Percentiles rank a stretch among this genome's conserved stretches.
phyloP scores from a whole-genome alignment of 2,888 invertebrate genomes.

The Cantharis nigra region DNA sequence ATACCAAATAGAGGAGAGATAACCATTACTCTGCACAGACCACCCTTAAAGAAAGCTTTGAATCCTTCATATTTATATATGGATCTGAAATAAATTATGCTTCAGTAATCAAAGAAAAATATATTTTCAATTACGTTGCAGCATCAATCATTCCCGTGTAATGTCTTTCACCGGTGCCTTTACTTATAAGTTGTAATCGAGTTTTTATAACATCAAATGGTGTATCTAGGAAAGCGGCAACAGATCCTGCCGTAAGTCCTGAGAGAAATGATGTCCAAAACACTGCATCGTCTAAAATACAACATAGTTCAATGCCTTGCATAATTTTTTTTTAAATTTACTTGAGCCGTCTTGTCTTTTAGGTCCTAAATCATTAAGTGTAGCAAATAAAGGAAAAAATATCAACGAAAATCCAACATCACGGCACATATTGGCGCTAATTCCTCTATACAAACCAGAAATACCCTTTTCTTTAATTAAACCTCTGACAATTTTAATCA shows the following conservation, averaged over 20 bases:
- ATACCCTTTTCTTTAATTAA: not conserved
- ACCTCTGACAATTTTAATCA: not conserved
- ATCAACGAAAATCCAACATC: not conserved
- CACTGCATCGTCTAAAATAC: not conserved
- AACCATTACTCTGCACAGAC: conserved; percentile 90
- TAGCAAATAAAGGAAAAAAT: conserved; percentile 2
- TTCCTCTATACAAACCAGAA: conserved; percentile 3
- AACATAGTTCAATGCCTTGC: not conserved
- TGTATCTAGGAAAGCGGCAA: not conserved
- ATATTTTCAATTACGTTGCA: not conserved
- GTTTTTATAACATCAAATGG: conserved; percentile 8
- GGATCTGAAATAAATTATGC: not conserved
- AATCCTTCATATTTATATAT: not conserved
- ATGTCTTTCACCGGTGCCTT: not conserved
- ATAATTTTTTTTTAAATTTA: not conserved
- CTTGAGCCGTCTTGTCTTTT: not conserved
- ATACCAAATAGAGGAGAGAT: conserved; percentile 96
- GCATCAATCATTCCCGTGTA: not conserved
- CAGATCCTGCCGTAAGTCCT: not conserved
- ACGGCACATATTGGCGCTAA: not conserved
- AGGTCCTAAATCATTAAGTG: not conserved
- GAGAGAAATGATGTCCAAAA: not conserved
- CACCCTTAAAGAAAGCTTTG: conserved; percentile 83
- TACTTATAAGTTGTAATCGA: not conserved
- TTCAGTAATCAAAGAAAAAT: not conserved